Conservation (phyloP, 2,888 invertebrate species). For the Pyrochroa serraticornis region DNA sequence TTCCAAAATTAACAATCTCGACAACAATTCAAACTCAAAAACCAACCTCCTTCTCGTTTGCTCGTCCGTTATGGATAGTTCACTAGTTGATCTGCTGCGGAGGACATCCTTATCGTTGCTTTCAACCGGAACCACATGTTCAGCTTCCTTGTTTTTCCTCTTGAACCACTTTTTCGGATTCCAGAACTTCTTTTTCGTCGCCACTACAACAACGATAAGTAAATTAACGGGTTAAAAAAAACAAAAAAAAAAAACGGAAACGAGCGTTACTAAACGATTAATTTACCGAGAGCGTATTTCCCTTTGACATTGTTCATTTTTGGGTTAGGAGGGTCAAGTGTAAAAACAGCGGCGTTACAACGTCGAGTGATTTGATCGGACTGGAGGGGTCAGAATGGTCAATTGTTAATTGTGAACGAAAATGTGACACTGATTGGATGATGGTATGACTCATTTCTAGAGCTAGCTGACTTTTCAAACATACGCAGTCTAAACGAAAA, state of each 20-base stretch:
- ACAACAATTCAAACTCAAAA: not conserved
- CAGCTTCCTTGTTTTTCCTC: slow-evolving; percentile 57
- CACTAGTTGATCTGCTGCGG: slow-evolving; percentile 65
- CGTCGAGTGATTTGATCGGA: slow-evolving; percentile 15
- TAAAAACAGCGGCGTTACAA: not conserved
- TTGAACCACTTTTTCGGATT: slow-evolving; percentile 60
- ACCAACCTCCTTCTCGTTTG: slow-evolving; percentile 63
- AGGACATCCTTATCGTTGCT: slow-evolving; percentile 42
- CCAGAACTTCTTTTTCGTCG: slow-evolving; percentile 70
- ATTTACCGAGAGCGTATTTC: slow-evolving; percentile 30
- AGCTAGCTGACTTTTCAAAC: not conserved
- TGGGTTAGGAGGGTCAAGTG: too few species aligned
- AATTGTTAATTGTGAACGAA: slow-evolving; percentile 27
- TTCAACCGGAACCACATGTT: slow-evolving; percentile 48
- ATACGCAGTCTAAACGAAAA: not conserved
- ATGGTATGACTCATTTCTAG: slow-evolving; percentile 14
- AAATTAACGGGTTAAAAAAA: slow-evolving; percentile 51
- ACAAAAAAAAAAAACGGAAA: slow-evolving; percentile 13
- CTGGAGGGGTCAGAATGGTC: slow-evolving; percentile 26
- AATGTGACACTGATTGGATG: slow-evolving; percentile 26
- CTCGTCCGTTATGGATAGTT: slow-evolving; percentile 68
- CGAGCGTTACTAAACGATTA: not conserved
- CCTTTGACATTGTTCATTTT: slow-evolving; percentile 9
- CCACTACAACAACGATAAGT: slow-evolving; percentile 63
- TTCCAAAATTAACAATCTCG: too few species aligned